Evolutionary conservation across 1,140 invertebrate species (phyloP), one percentile per base, ranked within the genome.

Genomic region (Piezodorus guildinii): DNA sequence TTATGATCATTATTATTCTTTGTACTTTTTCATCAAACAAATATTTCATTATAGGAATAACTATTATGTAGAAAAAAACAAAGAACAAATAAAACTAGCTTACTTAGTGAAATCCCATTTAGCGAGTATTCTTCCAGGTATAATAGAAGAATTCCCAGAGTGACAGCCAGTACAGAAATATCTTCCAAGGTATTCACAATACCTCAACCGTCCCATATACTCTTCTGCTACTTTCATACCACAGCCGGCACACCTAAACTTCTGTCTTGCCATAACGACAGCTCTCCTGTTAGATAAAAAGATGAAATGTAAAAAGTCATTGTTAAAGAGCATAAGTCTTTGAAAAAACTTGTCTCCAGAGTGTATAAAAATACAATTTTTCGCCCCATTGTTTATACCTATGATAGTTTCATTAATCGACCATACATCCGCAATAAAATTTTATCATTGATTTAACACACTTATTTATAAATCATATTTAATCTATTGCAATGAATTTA

Each of bases 151-250:
- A 69, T 89, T 81, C 72, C 90, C 87, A 12, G 80, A 84, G 74
- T 94, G 91, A 73, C 91, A 94, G 34, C 87, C 88, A 8, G 89
- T 90, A 73, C 91, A 94, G 74, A 94, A 91, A 75, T 89, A 91
- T 70, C 90, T 84, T 16, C 89, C 90, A 54, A 92, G 76, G 73
- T 94, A 94, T 71, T 89, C 82, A 73, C 91, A 94, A 71, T 90
- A 91, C 10, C 88, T 79, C 74, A 85, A 87, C 68, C 82, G 80
- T 23, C 83, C 81, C 12, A 85, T 80, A 71, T 87, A 88, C 62
- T 83, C 81, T 65, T 78, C 74, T 3, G 85, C 83, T 12, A 92
- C 86, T 69, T 83, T 84, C 77, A 87, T 87, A 0, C 91, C 88
- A 78, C 91, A 94, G 14, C 91, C 90, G 60, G 90, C 87, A 77